Base-by-base conservation (phyloP, 2,797 vertebrate genomes). In the Urophycis tenuis region DNA sequence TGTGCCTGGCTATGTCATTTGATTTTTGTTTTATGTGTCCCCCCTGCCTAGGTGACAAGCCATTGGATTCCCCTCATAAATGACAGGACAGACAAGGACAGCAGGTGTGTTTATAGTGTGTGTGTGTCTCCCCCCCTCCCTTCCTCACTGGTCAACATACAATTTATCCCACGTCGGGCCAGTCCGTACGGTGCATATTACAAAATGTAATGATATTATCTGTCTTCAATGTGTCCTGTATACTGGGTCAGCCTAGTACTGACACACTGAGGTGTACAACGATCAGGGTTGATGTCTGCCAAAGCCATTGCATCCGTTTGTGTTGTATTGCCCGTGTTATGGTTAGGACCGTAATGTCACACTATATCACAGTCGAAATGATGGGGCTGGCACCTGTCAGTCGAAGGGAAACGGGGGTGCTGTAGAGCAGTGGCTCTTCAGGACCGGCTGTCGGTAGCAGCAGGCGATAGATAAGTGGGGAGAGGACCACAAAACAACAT, bases 51-150 rank as follows among this genome's bases (percentile, higher is more conserved):
- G 97, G 97, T 99, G 89, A 99, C 96, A 5, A 98, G 96, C 89
- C 95, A 97, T 82, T 99, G 98, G 97, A 99, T 99, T 92, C 98
- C 98, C 78, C 96, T 99, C 78, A 99, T 99, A 90, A 99, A 95
- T 85, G 96, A 99, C 91, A 93, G 96, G 90, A 99, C 94, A 25
- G 97, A 99, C 90, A 99, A 99, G 91, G 98, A 99, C 78, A 98
- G 95, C 95, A 97, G 98, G 98, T 99, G 92, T 79, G 87, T 83
- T 78, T 19, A 14, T 72, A 69, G 19, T 74, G 53, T 79, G 53
- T 74, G 1, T 45, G 22, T 60, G 64, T 31, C 5, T 41, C 33
- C 32, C 35, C 7, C 32, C 64, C 25, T 39, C 70, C 53, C 25
- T 82, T 71, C 76, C 4, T 34, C 6, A 75, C 33, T 41, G 29